Conservation (phyloP, 1,140 invertebrate species). For the Camponotus vicinus region DNA sequence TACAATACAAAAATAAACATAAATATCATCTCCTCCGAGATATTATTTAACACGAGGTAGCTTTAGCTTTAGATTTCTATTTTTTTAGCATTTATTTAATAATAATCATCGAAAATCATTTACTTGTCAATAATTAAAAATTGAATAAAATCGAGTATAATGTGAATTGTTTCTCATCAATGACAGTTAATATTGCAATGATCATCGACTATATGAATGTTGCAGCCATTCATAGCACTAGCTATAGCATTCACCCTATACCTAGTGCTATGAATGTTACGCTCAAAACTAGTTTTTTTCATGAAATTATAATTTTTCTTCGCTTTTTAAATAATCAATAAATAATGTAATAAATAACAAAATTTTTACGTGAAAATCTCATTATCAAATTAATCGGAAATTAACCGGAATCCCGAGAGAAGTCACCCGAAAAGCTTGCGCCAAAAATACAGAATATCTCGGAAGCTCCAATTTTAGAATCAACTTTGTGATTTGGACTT, state of each 20-base stretch:
- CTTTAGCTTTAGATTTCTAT: background rate
- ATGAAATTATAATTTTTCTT: background rate
- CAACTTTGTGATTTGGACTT: background rate
- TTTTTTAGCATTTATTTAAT: background rate
- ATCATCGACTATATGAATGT: background rate
- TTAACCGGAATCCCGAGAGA: background rate
- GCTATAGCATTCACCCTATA: no score
- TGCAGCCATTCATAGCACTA: no score
- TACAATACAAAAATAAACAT: background rate
- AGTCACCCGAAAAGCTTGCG: background rate
- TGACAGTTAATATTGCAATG: background rate
- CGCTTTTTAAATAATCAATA: background rate
- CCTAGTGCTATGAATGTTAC: background rate
- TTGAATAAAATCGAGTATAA: background rate
- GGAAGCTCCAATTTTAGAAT: background rate
- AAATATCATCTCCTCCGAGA: background rate
- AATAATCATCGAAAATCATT: background rate
- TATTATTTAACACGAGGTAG: background rate
- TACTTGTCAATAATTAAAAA: background rate
- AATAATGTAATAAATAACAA: constrained; percentile 14
- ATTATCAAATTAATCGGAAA: background rate
- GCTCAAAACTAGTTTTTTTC: constrained; percentile 4
- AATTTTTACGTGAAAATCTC: background rate
- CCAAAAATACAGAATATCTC: background rate
- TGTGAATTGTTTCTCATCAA: background rate